phyloP scores from a whole-genome alignment of 2,797 vertebrate species.

The Tadarida brasiliensis region DNA sequence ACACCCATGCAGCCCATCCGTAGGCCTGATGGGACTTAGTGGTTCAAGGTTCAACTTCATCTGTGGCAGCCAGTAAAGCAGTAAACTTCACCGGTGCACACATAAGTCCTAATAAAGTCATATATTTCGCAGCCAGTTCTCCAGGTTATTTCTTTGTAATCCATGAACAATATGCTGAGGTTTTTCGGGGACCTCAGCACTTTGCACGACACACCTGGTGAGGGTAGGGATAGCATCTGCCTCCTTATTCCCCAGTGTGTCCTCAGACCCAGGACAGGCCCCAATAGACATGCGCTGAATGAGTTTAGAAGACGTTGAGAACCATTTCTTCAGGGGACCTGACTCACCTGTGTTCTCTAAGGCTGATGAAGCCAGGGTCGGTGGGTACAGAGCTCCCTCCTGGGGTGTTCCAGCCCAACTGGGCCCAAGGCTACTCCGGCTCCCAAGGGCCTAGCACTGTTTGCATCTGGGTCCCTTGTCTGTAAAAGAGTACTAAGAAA shows the following conservation, averaged over 20 bases:
- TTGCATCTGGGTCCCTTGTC: background rate
- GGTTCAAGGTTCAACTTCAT: background rate
- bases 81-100: background rate
- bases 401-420: background rate
- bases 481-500: background rate
- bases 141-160: background rate
- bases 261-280: background rate
- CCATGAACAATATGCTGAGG: background rate
- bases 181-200: background rate
- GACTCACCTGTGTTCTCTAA: background rate
- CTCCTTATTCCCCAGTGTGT: background rate
- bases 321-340: background rate
- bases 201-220: background rate
- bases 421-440: background rate
- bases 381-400: background rate
- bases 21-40: background rate
- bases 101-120: background rate
- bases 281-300: accelerated
- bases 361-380: background rate
- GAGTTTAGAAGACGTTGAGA: background rate
- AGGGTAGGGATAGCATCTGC: background rate
- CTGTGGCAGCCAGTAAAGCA: background rate
- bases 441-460: background rate
- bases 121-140: background rate
- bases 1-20: background rate